Evolutionary conservation across 2,113 vertebrate genomes (phyloP).

Genomic region (Scatophagus argus): DNA sequence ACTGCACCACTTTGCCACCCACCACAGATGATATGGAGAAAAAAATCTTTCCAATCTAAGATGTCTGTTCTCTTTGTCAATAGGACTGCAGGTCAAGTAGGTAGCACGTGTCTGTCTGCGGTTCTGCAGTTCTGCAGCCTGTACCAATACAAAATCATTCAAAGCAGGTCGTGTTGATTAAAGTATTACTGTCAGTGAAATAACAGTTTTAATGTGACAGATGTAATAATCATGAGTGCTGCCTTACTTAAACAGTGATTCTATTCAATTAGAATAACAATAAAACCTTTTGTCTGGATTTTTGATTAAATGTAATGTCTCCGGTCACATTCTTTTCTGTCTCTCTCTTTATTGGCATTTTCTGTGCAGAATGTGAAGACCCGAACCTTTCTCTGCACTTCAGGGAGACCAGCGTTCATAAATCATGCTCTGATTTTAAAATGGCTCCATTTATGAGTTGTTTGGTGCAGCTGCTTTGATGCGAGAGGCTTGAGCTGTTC

Average conservation of each 20-base stretch:
- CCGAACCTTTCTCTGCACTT: constrained; percentile 22
- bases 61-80: not conserved
- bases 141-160: not conserved
- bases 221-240: not conserved
- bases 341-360: not conserved
- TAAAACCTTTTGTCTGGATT: not conserved
- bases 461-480: constrained; percentile 63
- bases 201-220: not conserved
- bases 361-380: not conserved
- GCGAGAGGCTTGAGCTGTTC: constrained; percentile 62
- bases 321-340: not conserved
- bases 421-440: constrained; percentile 62
- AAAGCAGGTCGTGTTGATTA: not conserved
- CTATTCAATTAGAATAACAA: not conserved
- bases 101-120: not conserved
- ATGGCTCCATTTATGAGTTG: constrained; percentile 63
- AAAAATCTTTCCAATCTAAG: not conserved
- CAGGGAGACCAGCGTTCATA: constrained; percentile 54
- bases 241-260: not conserved
- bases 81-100: not conserved
- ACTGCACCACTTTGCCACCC: no score
- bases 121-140: not conserved
- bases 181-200: not conserved
- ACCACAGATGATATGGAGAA: no score
- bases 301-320: constrained; percentile 6